Evolutionary conservation across 1,140 invertebrate species (phyloP), one percentile per base, ranked within the genome.

Genomic region (Cheumatopsyche charites): DNA sequence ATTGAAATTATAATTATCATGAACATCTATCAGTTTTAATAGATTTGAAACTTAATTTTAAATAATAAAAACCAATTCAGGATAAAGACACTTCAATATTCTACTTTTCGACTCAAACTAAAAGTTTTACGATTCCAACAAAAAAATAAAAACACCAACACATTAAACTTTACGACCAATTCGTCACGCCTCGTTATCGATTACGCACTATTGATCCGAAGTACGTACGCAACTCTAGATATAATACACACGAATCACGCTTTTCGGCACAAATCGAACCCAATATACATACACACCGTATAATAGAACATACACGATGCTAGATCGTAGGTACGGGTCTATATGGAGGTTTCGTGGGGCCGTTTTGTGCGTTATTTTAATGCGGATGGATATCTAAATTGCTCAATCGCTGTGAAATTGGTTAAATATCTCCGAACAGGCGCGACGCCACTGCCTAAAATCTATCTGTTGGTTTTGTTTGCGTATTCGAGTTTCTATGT

Each of bases 371-470:
- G 67, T 70, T 75, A 75, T 70, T 75, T 72, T 71, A 75, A 62
- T 72, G 45, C 66, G 74, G 71, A 73, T 68, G 69, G 74, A 66
- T 76, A 76, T 76, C 74, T 76, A 73, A 76, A 76, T 76, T 76
- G 74, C 72, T 73, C 74, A 76, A 76, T 76, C 74, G 71, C 74
- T 73, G 72, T 76, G 74, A 76, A 76, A 76, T 76, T 76, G 72
- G 71, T 73, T 73, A 73, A 75, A 76, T 73, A 76, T 71, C 71
- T 71, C n/a, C n/a, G 72, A 75, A 73, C 70, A 70, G 49, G 65
- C 73, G 67, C 42, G 47, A 63, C 58, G 65, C 43, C 58, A 61
- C 68, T 49, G 49, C 65, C 63, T 43, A 69, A 65, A 42, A 49
- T 49, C 65, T 17, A 45, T 49, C 12, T 21, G n/a, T 25, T 5